Evolutionary conservation across 2,888 invertebrate genomes (phyloP), one percentile per base, ranked within the genome.

Genomic region (Amiota mariae): DNA sequence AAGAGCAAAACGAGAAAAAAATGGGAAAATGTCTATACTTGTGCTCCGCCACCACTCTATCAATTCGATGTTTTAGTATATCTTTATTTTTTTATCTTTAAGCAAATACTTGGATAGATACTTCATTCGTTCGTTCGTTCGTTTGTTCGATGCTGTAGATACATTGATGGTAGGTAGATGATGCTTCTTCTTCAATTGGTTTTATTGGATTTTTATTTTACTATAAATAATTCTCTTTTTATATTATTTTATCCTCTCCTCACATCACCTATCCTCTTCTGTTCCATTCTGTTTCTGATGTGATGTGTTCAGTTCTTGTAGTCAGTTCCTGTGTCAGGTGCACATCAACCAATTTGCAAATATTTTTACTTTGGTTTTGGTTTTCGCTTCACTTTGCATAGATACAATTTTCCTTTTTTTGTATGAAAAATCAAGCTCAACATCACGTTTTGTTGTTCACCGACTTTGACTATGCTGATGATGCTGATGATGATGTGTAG

Each of bases 321-420:
- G 6, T 15, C 8, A n/a, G 57, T 57, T 18, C n/a, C 82, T 82
- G 81, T 84, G 86, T 85, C 83, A 87, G 82, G 87, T 87, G 83
- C 79, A 82, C 82, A 81, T 79, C 80, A 85, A 88, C 87, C 88
- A 84, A 87, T 85, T 86, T 84, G 81, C 86, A 88, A 88, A 88
- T 88, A 88, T 88, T 87, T 87, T 86, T 80, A 80, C 81, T 81
- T 85, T 70, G 84, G 76, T 84, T 81, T 85, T 70, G 84, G 76
- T 84, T 84, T 78, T 56, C 57, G 57, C 57, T 59, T 18, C 57
- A 59, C 57, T 59, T n/a, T 36, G 36, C 36, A 36, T 36, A n/a
- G 11, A 59, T 59, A 18, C 18, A 8, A 15, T 54, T 15, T 59
- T 59, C 57, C 20, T 10, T 59, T 59, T 24, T 18, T 56, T 36